Conservation (phyloP, 2,797 vertebrate genomes). For the Mus caroli region DNA sequence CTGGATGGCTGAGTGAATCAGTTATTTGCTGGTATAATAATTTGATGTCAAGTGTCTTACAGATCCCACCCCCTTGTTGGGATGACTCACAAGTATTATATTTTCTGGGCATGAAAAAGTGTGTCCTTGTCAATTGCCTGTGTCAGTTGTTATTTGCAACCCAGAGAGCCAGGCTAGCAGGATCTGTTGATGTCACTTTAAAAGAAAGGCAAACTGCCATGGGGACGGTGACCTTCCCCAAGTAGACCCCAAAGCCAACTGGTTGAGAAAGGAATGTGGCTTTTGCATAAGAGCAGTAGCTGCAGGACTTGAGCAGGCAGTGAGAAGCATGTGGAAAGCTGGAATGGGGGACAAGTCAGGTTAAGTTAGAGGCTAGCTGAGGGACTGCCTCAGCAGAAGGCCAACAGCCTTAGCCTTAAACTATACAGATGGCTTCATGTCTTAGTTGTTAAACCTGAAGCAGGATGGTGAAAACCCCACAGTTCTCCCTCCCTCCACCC, state of each 20-base stretch:
- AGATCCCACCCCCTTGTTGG: background rate
- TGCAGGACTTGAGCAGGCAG: background rate
- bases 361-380: background rate
- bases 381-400: background rate
- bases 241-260: too few relatives aligned
- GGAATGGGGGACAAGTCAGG: background rate
- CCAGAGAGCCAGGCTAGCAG: background rate
- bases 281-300: background rate
- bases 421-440: background rate
- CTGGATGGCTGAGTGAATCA: background rate
- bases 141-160: background rate
- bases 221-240: too few relatives aligned
- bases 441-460: background rate
- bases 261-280: background rate
- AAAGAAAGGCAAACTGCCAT: background rate
- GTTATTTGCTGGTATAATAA: conserved; percentile 42
- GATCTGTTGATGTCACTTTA: background rate
- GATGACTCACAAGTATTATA: background rate
- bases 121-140: background rate
- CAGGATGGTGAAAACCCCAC: background rate
- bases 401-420: background rate
- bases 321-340: background rate
- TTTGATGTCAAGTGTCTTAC: background rate
- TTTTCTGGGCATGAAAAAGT: background rate
- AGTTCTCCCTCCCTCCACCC: background rate